These are phyloP conservation scores for Rhyzopertha dominica DNA, from an alignment of 1,140 invertebrate genomes.

Conservation along the genomic window DNA sequence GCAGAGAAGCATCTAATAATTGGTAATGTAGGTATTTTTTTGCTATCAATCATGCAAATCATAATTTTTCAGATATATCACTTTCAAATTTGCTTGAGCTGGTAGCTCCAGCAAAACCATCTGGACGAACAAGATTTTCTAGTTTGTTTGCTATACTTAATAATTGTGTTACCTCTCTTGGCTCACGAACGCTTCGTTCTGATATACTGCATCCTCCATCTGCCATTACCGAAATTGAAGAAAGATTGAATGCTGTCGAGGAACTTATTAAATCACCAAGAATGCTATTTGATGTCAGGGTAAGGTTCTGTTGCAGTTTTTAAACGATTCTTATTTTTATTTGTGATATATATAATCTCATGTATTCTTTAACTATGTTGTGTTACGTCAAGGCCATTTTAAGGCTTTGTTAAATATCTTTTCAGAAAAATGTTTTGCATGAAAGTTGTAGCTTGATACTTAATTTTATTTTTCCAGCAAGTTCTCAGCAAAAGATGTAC, in stretches of 20 bases:
- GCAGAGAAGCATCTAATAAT: slow-evolving; percentile 80
- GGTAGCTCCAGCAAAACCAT: slow-evolving; percentile 52
- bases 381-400: too few relatives aligned
- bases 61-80: slow-evolving; percentile 55
- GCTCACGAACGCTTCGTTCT: slow-evolving; percentile 68
- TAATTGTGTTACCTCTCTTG: slow-evolving; percentile 71
- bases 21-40: slow-evolving; percentile 52
- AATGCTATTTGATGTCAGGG: slow-evolving; percentile 52
- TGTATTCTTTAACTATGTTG: too few relatives aligned
- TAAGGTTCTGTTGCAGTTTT: too few relatives aligned
- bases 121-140: slow-evolving; percentile 45
- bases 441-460: too few relatives aligned
- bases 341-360: too few relatives aligned
- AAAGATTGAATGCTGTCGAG: slow-evolving; percentile 65
- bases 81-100: slow-evolving; percentile 70
- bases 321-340: too few relatives aligned
- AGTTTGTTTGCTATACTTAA: slow-evolving; percentile 72
- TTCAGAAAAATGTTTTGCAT: too few relatives aligned
- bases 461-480: too few relatives aligned
- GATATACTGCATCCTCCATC: slow-evolving; percentile 78
- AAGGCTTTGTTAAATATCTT: too few relatives aligned
- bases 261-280: slow-evolving; percentile 65
- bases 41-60: slow-evolving; percentile 2
- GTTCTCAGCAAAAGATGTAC: too few relatives aligned
- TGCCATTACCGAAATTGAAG: slow-evolving; percentile 58